Evolutionary conservation across 1,140 invertebrate species (phyloP), one percentile per base, ranked within the genome.

Genomic region (Wiebesia pumilae): DNA sequence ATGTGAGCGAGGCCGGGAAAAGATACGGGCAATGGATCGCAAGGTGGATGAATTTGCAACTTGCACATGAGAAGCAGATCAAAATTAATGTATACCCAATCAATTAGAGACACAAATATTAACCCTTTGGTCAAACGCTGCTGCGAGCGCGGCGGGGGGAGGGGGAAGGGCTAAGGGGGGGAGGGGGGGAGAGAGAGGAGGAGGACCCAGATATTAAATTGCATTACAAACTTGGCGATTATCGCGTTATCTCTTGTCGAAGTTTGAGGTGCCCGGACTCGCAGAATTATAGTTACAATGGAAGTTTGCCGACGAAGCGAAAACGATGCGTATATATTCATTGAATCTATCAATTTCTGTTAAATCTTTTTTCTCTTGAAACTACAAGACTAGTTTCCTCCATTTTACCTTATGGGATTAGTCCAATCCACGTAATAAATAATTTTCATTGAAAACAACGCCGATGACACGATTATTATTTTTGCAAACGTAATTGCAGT

Each of bases 181-280:
- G n/a, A n/a, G n/a, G n/a, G n/a, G n/a, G n/a, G n/a, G n/a, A n/a
- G n/a, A 75, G 14, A 38, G 71, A 27, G 71, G 38, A n/a, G 10
- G 30, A 51, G 65, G n/a, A 27, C 1, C 43, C 33, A 38, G 83
- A 71, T 73, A 82, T 85, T 87, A 87, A 87, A 87, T 87, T 87
- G 69, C 80, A 85, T 87, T 87, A 87, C 78, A 82, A 87, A 87
- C 83, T 87, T 87, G 40, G 30, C 80, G 83, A 87, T 87, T 87
- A 87, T 87, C 87, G 62, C 87, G 86, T 87, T 87, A 87, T 87
- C 87, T 87, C 69, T 65, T 51, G 47, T 40, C 16, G 21, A 84
- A 84, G 58, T 83, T 87, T 84, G 82, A 84, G n/a, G 86, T 86
- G 69, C 81, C 35, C 65, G 58, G 30, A 67, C 69, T 77, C 40